Conservation (phyloP, 2,797 vertebrate genomes). For the Adelosebastes latens region DNA sequence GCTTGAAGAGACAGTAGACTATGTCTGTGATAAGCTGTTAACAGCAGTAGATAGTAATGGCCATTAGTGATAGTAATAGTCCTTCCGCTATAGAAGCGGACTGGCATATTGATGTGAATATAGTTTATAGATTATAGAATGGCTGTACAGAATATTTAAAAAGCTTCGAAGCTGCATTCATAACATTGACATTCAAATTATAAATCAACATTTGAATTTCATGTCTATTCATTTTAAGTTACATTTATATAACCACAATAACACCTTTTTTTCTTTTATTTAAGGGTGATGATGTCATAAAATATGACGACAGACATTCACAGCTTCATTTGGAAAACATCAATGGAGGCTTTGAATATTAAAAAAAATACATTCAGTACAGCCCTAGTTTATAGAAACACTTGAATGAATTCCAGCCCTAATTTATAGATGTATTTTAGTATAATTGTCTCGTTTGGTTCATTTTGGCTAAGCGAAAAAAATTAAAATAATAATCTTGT, state of each 20-base stretch:
- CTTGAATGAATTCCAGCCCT: not conserved
- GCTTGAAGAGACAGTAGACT: constrained; percentile 18
- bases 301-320: too few species aligned
- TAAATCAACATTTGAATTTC: not conserved
- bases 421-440: not conserved
- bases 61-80: not conserved
- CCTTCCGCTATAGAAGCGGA: not conserved
- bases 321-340: too few species aligned
- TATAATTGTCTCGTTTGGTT: not conserved
- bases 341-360: too few species aligned
- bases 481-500: not conserved
- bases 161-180: not conserved
- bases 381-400: not conserved
- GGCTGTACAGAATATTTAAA: too few species aligned
- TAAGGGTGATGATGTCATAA: too few species aligned
- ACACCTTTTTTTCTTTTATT: too few species aligned
- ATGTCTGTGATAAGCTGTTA: constrained; percentile 1
- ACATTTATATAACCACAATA: too few species aligned
- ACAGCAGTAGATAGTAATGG: not conserved
- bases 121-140: too few species aligned
- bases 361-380: too few species aligned
- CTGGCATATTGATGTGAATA: not conserved
- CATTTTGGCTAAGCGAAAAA: not conserved
- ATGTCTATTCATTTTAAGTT: too few species aligned
- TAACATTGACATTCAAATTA: not conserved